phyloP scores from a whole-genome alignment of 2,113 vertebrate species.

The Sialia sialis region DNA sequence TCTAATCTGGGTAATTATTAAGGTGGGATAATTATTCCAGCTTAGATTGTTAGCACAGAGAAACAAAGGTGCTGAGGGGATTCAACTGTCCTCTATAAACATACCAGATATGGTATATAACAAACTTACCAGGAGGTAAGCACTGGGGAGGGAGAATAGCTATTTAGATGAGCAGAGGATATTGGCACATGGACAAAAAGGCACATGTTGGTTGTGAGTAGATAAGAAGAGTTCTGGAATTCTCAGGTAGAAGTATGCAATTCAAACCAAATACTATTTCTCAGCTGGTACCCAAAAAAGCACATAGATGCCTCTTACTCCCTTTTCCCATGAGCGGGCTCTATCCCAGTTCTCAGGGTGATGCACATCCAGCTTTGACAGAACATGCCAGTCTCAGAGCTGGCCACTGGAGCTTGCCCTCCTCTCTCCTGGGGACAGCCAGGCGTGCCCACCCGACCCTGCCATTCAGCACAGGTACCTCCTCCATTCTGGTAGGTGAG shows the following conservation, averaged over 20 bases:
- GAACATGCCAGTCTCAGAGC: not conserved
- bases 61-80: not conserved
- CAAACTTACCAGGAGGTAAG: not conserved
- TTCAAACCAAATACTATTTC: not conserved
- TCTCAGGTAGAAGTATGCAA: not conserved
- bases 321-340: not conserved
- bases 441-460: not conserved
- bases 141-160: not conserved
- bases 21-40: not conserved
- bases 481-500: conserved; percentile 93
- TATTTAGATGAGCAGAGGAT: not conserved
- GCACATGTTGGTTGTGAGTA: not conserved
- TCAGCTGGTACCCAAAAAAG: not conserved
- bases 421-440: not conserved
- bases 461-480: conserved; percentile 67
- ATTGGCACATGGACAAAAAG: not conserved
- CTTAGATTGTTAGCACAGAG: not conserved
- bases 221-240: not conserved
- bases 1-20: not conserved
- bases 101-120: not conserved
- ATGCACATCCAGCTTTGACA: not conserved
- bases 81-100: not conserved
- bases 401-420: not conserved
- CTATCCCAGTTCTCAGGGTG: not conserved
- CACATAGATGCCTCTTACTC: not conserved